Conservation (phyloP, 2,888 invertebrate genomes). For the Agonopterix arenella region DNA sequence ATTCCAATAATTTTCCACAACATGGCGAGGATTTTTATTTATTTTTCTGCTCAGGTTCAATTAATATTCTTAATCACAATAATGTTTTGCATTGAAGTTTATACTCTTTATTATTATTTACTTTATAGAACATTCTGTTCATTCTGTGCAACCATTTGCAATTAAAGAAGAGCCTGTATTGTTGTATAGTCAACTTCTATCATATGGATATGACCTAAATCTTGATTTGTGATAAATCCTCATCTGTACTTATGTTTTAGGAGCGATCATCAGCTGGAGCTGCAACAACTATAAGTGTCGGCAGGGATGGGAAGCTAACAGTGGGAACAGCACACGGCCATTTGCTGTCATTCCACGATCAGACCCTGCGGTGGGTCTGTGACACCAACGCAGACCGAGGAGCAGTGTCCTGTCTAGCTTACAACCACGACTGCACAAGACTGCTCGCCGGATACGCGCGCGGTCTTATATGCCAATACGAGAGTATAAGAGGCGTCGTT, state of each 20-base stretch:
- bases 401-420: conserved; percentile 88
- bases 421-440: conserved; percentile 91
- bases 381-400: conserved; percentile 82
- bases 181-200: not conserved
- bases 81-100: no score
- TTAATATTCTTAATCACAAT: no score
- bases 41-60: no score
- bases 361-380: conserved; percentile 93
- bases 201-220: not conserved
- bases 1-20: no score
- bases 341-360: conserved; percentile 84
- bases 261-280: conserved; percentile 93
- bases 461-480: conserved; percentile 94
- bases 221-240: not conserved
- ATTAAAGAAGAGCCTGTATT: no score
- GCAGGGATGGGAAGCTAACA: conserved; percentile 84
- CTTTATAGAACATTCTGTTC: no score
- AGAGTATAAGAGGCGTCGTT: conserved; percentile 81
- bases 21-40: no score
- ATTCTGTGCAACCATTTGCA: no score
- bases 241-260: conserved; percentile 54
- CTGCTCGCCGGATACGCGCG: conserved; percentile 85
- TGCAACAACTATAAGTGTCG: conserved; percentile 88
- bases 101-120: no score
- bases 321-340: conserved; percentile 97